A percentile compares a stretch with the other conserved stretches of the same genome.
Conservation (phyloP, 1,140 invertebrate genomes). For the Microplitis demolitor region DNA sequence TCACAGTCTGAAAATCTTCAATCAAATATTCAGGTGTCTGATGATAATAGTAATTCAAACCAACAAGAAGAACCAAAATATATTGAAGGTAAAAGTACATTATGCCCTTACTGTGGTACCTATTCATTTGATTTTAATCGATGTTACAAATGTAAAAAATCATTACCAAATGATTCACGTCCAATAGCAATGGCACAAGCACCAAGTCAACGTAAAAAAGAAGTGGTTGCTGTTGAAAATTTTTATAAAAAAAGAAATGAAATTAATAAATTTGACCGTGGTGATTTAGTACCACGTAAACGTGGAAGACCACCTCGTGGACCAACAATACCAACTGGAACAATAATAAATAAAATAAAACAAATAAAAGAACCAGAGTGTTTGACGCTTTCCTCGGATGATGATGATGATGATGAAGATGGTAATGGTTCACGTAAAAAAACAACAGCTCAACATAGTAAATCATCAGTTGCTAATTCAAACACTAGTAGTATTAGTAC, state of each 20-base stretch:
- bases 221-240: conserved; percentile 47
- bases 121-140: conserved; percentile 73
- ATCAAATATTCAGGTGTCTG: conserved; percentile 39
- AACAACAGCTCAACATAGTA: conserved; percentile 21
- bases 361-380: conserved; percentile 54
- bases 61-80: conserved; percentile 61
- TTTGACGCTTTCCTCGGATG: conserved; percentile 58
- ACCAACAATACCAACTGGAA: background rate
- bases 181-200: conserved; percentile 40
- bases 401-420: conserved; percentile 46
- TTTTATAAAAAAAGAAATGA: conserved; percentile 47
- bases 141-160: conserved; percentile 69
- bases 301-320: conserved; percentile 32
- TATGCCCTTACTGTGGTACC: conserved; percentile 75
- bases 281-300: conserved; percentile 23
- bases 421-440: conserved; percentile 25
- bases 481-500: conserved; percentile 1
- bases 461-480: background rate
- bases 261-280: conserved; percentile 32
- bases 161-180: conserved; percentile 63
- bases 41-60: conserved; percentile 50
- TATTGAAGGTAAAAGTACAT: conserved; percentile 71
- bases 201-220: conserved; percentile 37
- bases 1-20: background rate
- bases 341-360: conserved; percentile 29